phyloP scores from a whole-genome alignment of 2,113 vertebrate species.

The Malurus elegans region DNA sequence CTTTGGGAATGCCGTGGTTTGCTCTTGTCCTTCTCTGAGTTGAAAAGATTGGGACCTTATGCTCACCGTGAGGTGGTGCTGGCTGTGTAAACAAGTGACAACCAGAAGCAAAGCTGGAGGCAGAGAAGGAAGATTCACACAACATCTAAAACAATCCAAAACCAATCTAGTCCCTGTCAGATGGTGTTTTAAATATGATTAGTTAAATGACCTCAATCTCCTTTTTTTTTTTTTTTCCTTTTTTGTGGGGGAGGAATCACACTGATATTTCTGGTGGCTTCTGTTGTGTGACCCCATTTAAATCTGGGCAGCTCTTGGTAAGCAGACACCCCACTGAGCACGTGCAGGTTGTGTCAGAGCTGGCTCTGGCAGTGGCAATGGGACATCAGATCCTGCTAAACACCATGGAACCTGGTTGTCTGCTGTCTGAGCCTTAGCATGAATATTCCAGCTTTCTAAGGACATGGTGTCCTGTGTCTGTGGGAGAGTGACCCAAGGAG shows the following conservation, averaged over 20 bases:
- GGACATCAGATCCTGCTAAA: not conserved
- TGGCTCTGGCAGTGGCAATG: not conserved
- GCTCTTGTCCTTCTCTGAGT: not conserved
- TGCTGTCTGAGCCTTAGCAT: not conserved
- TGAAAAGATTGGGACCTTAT: not conserved
- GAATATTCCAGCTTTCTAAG: not conserved
- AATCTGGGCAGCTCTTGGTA: not conserved
- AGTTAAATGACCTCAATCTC: not conserved
- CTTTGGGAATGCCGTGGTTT: not conserved
- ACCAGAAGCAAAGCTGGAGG: not conserved
- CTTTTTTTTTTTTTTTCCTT: not conserved
- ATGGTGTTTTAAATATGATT: not conserved
- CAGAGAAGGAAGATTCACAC: not conserved
- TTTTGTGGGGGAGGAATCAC: not conserved
- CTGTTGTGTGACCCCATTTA: not conserved
- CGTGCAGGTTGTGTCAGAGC: not conserved
- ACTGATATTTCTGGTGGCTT: not conserved
- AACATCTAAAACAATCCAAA: not conserved
- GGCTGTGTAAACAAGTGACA: not conserved
- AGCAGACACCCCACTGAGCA: not conserved
- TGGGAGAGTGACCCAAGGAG: not conserved
- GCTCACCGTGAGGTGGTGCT: not conserved
- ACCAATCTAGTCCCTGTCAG: not conserved
- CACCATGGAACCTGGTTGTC: not conserved
- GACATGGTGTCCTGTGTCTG: accelerated